phyloP scores from a whole-genome alignment of 1,140 invertebrate genomes.

The Drosophila aff. region DNA sequence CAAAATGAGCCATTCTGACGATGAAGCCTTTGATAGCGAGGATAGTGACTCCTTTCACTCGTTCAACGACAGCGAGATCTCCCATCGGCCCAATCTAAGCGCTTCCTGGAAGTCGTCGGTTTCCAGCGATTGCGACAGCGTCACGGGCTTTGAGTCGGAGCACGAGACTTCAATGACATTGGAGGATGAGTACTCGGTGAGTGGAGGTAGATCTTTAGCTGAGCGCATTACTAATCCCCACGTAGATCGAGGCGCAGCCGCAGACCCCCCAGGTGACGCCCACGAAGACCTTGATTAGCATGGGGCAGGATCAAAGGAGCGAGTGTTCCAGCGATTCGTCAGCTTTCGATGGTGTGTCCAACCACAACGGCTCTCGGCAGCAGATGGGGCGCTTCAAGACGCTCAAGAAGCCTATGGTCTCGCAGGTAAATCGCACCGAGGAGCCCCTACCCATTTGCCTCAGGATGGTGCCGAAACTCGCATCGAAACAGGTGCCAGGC shows the following conservation, averaged over 20 bases:
- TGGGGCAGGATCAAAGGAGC: not conserved
- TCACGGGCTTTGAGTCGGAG: not conserved
- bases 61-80: slow-evolving; percentile 11
- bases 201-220: not conserved
- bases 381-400: slow-evolving; percentile 2
- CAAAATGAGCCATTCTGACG: slow-evolving; percentile 24
- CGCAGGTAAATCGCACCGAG: not conserved
- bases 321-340: slow-evolving; percentile 16
- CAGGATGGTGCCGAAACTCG: slow-evolving; percentile 1
- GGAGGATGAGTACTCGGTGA: slow-evolving; percentile 13
- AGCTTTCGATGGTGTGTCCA: slow-evolving; percentile 4
- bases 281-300: not conserved
- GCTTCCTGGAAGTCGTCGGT: not conserved
- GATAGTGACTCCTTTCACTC: slow-evolving; percentile 52
- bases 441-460: not conserved
- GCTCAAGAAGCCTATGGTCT: slow-evolving; percentile 6
- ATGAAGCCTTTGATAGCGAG: slow-evolving; percentile 1
- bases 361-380: not conserved
- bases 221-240: not conserved
- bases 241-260: not conserved
- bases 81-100: not conserved
- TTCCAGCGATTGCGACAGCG: slow-evolving; percentile 4
- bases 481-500: not conserved
- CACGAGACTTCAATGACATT: slow-evolving; percentile 5
- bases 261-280: too few species aligned